Evolutionary conservation across 2,888 invertebrate species (phyloP).

Genomic region (Trachelus troglodyta): DNA sequence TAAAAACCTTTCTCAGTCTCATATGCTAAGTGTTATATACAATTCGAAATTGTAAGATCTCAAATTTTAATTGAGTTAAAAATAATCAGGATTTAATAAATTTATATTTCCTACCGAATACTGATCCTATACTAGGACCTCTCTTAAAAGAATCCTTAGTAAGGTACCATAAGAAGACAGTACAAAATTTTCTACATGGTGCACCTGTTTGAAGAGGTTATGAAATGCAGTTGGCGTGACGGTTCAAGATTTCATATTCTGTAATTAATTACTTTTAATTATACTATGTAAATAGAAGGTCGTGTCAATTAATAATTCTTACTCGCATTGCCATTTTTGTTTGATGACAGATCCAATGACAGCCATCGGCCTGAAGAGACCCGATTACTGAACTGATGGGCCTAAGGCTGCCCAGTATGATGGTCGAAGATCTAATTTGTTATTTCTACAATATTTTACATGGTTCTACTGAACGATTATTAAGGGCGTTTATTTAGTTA

Average conservation of each 20-base stretch:
- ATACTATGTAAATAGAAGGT: not conserved
- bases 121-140: not conserved
- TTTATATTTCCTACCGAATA: not conserved
- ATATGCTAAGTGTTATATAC: not conserved
- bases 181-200: not conserved
- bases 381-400: not conserved
- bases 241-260: not conserved
- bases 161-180: not conserved
- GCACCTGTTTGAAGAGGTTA: not conserved
- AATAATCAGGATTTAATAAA: not conserved
- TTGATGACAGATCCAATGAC: not conserved
- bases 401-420: not conserved
- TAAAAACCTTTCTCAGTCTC: not conserved
- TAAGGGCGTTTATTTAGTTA: not conserved
- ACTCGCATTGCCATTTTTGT: not conserved
- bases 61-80: not conserved
- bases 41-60: not conserved
- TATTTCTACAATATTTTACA: conserved; percentile 1
- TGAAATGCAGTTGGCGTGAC: not conserved
- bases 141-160: not conserved
- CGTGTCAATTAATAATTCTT: not conserved
- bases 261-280: not conserved
- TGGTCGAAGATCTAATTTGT: not conserved
- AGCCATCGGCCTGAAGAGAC: not conserved
- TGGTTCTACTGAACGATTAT: not conserved